phyloP scores from a whole-genome alignment of 1,140 invertebrate species.

The Notospermus geniculatus region DNA sequence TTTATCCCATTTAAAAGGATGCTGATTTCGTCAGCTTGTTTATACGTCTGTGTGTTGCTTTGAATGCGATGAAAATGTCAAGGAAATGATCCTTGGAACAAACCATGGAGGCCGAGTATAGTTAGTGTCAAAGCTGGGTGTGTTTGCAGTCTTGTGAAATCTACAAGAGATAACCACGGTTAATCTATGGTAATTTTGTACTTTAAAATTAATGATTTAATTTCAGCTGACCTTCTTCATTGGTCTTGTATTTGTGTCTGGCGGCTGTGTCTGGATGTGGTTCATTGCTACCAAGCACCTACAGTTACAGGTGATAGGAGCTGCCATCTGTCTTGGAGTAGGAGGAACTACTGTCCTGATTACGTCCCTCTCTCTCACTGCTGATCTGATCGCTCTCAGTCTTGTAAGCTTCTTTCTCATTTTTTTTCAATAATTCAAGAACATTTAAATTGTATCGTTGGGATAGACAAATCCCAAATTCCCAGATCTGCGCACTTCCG shows the following conservation, averaged over 20 bases:
- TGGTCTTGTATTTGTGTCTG: conserved; percentile 66
- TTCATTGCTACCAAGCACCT: conserved; percentile 31
- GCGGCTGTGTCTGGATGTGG: conserved; percentile 69
- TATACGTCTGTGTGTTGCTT: too few relatives aligned
- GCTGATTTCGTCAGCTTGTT: too few relatives aligned
- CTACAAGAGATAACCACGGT: not conserved
- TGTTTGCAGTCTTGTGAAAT: too few relatives aligned
- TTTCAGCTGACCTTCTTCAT: conserved; percentile 67
- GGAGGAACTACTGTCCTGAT: conserved; percentile 83
- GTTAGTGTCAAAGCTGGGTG: too few relatives aligned
- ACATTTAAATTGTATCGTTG: too few relatives aligned
- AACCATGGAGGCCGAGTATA: too few relatives aligned
- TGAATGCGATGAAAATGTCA: too few relatives aligned
- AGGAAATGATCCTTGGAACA: too few relatives aligned
- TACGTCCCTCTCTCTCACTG: conserved; percentile 83
- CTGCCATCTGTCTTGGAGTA: conserved; percentile 67
- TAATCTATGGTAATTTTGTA: not conserved
- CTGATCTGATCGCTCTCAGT: conserved; percentile 84
- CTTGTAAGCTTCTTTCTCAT: conserved; percentile 58
- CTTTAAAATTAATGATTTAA: conserved; percentile 16
- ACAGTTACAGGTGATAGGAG: conserved; percentile 35
- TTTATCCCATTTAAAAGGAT: too few relatives aligned
- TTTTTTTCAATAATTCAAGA: not conserved
- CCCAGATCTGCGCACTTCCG: too few relatives aligned
- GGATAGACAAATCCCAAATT: too few relatives aligned